phyloP scores from a whole-genome alignment of 1,140 invertebrate species.

The Penaeus indicus region DNA sequence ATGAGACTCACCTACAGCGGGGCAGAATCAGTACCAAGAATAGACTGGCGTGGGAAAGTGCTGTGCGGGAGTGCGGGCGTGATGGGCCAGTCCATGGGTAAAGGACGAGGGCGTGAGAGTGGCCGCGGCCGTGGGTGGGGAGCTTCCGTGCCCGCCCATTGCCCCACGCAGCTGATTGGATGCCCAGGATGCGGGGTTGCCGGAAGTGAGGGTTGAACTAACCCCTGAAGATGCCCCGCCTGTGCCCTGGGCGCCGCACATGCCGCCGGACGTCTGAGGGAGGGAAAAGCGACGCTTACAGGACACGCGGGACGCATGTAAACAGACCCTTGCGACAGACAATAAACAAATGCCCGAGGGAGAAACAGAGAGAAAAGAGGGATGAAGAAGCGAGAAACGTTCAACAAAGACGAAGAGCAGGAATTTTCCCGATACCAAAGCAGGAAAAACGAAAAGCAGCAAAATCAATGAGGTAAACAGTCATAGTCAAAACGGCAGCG shows the following conservation, averaged over 20 bases:
- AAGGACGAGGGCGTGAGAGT: slow-evolving; percentile 52
- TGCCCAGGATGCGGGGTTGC: slow-evolving; percentile 38
- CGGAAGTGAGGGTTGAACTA: slow-evolving; percentile 28
- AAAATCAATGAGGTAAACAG: no score
- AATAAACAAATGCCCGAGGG: background rate
- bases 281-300: background rate
- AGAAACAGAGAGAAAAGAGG: background rate
- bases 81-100: slow-evolving; percentile 50
- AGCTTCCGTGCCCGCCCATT: slow-evolving; percentile 35
- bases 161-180: slow-evolving; percentile 59
- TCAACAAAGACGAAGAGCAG: no score
- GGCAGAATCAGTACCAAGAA: slow-evolving; percentile 52
- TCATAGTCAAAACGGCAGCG: no score
- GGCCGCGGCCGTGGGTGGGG: slow-evolving; percentile 38
- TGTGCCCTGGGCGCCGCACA: slow-evolving; percentile 20
- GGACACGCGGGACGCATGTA: no score
- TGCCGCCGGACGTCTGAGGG: slow-evolving; percentile 16
- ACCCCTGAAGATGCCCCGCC: background rate
- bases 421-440: no score
- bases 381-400: background rate
- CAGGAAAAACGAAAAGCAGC: no score
- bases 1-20: background rate
- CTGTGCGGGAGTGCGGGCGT: slow-evolving; percentile 52
- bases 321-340: background rate
- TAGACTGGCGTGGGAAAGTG: slow-evolving; percentile 54